These are phyloP conservation scores for Polydrusus pterygomalis DNA, from an alignment of 2,888 invertebrate genomes.

Conservation along the genomic window DNA sequence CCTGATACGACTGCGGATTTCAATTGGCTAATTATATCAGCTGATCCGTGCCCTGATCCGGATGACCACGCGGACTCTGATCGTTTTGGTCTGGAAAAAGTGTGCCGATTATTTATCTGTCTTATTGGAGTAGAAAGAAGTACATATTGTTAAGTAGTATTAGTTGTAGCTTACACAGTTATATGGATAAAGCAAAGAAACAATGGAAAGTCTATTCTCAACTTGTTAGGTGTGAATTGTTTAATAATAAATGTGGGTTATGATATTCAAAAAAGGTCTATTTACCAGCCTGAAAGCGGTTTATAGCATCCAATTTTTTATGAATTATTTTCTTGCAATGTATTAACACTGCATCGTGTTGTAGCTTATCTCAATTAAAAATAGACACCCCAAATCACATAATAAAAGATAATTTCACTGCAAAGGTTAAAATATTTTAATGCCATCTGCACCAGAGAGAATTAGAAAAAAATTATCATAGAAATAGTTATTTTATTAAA, in stretches of 20 bases:
- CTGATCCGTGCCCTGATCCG: slow-evolving; percentile 70
- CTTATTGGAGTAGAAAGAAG: not conserved
- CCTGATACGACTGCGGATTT: slow-evolving; percentile 67
- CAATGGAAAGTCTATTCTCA: not conserved
- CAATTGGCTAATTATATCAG: slow-evolving; percentile 60
- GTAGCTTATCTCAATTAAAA: too few relatives aligned
- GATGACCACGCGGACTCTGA: slow-evolving; percentile 53
- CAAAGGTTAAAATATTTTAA: too few relatives aligned
- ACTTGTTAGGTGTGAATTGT: not conserved
- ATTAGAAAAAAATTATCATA: not conserved
- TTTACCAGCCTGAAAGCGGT: too few relatives aligned
- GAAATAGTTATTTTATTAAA: not conserved
- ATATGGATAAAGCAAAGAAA: slow-evolving; percentile 4
- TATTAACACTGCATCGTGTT: too few relatives aligned
- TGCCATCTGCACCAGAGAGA: not conserved
- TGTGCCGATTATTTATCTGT: not conserved
- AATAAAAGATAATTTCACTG: too few relatives aligned
- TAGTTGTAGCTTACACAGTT: not conserved
- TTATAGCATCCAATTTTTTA: too few relatives aligned
- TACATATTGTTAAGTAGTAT: not conserved
- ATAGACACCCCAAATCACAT: too few relatives aligned
- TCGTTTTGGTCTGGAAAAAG: slow-evolving; percentile 47
- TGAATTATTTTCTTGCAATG: too few relatives aligned
- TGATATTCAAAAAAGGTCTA: too few relatives aligned
- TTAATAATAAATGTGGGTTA: too few relatives aligned